Evolutionary conservation across 2,888 invertebrate genomes (phyloP).

Genomic region (Gastracanthus pulcherrimus): DNA sequence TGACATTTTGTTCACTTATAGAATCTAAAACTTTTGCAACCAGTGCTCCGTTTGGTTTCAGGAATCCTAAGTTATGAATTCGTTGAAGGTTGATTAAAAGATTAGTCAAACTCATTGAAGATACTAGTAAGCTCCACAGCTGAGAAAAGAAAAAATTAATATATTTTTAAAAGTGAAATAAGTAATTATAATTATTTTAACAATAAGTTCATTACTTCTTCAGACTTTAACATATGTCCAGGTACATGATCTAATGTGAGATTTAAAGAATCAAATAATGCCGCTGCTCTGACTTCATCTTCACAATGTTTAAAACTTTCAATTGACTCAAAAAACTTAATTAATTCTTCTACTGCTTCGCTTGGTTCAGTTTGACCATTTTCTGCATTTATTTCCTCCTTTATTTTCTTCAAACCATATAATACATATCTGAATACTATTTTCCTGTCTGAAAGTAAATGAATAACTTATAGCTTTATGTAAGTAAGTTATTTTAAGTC

Average conservation of each 20-base stretch:
- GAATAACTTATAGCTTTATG: background rate
- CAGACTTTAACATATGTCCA: conserved; percentile 82
- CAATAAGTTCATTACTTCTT: conserved; percentile 78
- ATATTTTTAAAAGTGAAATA: background rate
- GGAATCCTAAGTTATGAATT: conserved; percentile 82
- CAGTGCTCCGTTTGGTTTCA: conserved; percentile 79
- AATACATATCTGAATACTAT: conserved; percentile 78
- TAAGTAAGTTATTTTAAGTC: too few relatives aligned
- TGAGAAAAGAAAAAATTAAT: background rate
- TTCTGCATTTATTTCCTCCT: conserved; percentile 65
- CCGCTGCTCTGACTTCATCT: conserved; percentile 79
- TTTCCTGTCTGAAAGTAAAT: conserved; percentile 62
- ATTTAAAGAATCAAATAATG: conserved; percentile 78
- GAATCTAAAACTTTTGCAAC: conserved; percentile 79
- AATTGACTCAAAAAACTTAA: conserved; percentile 68
- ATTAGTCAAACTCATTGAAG: conserved; percentile 79
- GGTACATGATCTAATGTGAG: conserved; percentile 86
- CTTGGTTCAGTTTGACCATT: conserved; percentile 65
- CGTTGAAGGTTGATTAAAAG: conserved; percentile 81
- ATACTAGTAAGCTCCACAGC: conserved; percentile 83
- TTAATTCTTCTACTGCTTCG: conserved; percentile 73
- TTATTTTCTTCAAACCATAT: conserved; percentile 79
- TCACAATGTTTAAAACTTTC: conserved; percentile 72
- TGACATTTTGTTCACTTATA: conserved; percentile 78
- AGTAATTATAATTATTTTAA: conserved; percentile 5